A percentile compares a stretch with the other conserved stretches of the same genome.
Conservation (phyloP, 2,888 invertebrate species). For the Holacanthella duospinosa region DNA sequence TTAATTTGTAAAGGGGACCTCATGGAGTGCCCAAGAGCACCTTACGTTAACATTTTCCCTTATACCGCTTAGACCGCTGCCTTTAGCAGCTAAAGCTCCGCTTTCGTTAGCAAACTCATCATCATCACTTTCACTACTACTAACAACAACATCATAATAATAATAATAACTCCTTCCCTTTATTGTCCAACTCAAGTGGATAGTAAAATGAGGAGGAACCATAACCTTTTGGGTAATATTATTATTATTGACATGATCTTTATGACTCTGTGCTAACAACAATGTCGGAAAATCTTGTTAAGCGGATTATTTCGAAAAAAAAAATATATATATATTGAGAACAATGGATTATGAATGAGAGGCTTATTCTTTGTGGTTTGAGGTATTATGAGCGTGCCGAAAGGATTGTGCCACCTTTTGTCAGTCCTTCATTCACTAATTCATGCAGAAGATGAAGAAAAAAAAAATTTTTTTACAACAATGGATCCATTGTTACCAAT, state of each 20-base stretch:
- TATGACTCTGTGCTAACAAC: not conserved
- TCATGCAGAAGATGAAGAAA: not conserved
- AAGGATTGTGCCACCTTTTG: not conserved
- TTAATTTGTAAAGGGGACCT: constrained; percentile 2
- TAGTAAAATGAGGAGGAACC: constrained; percentile 1
- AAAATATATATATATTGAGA: not conserved
- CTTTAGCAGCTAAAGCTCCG: not conserved
- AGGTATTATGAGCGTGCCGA: not conserved
- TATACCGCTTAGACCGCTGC: not conserved
- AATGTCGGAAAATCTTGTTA: not conserved
- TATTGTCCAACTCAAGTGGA: not conserved
- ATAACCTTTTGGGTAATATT: not conserved
- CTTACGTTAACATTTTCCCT: not conserved
- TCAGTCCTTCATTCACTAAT: not conserved
- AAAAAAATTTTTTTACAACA: too few species aligned
- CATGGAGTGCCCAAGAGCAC: not conserved
- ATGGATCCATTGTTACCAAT: too few species aligned
- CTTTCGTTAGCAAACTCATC: not conserved
- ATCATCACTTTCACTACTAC: not conserved
- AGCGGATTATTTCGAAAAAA: not conserved
- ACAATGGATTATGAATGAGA: not conserved
- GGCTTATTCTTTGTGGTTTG: not conserved
- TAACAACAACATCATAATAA: not conserved
- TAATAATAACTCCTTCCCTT: not conserved
- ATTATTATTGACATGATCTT: not conserved